These are phyloP conservation scores for Hormiphora californensis DNA, from an alignment of 37 sponge, comb jelly and placozoan species.

Conservation along the genomic window DNA sequence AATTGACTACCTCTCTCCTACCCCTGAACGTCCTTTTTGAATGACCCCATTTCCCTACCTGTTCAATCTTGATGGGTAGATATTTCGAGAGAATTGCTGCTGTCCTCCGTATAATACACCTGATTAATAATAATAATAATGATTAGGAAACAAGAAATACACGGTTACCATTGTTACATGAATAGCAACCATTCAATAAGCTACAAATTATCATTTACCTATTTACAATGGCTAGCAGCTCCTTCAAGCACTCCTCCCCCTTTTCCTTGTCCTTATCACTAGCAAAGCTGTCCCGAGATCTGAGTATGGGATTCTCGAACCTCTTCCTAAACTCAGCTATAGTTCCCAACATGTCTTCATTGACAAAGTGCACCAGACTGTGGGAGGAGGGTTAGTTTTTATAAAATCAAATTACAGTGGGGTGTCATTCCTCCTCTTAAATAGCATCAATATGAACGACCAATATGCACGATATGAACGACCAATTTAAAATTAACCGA, in stretches of 20 bases:
- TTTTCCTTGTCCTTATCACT: conserved; percentile 60
- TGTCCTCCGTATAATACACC: conserved; percentile 91
- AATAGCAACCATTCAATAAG: not conserved
- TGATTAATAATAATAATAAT: not conserved
- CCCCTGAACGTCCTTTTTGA: too few relatives aligned
- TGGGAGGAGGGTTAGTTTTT: too few relatives aligned
- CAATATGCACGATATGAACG: too few relatives aligned
- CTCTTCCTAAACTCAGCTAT: conserved; percentile 66
- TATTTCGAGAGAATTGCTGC: conserved; percentile 86
- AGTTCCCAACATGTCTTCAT: conserved; percentile 82
- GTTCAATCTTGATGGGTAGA: conserved; percentile 86
- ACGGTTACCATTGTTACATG: not conserved
- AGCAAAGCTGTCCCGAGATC: conserved; percentile 83
- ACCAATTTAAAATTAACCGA: too few relatives aligned
- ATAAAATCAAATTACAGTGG: too few relatives aligned
- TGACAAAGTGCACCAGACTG: conserved; percentile 93
- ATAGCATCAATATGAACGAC: too few relatives aligned
- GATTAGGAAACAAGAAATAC: not conserved
- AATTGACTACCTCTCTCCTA: too few relatives aligned
- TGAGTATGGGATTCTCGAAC: conserved; percentile 89
- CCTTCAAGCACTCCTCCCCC: conserved; percentile 74
- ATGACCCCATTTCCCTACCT: not conserved
- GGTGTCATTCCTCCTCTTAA: too few relatives aligned
- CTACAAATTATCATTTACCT: not conserved
- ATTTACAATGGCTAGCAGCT: conserved; percentile 57